Base-by-base conservation (phyloP, 2,797 vertebrate genomes). In the Sebastes iracundus region DNA sequence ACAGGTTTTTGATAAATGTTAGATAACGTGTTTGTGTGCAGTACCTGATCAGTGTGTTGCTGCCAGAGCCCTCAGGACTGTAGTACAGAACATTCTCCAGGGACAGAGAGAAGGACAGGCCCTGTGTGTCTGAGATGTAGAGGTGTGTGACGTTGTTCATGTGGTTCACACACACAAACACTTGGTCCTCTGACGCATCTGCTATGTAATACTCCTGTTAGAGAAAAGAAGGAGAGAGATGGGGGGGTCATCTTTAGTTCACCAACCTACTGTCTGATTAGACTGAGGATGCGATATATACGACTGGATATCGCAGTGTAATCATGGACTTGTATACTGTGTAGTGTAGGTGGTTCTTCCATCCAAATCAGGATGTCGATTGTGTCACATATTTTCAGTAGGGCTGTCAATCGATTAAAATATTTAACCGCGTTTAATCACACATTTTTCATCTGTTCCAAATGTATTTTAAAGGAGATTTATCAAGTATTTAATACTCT, bases 161-260 rank as follows among this genome's bases (percentile, higher is more conserved):
- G 20, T 99, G 97, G 89, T 97, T 98, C 91, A 99, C 98, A 0
- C 98, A 99, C 76, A 98, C 99, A 20, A 99, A 99, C 91, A 99
- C 99, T 85, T 99, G 98, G 85, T 99, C 99, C 92, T 99, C 99
- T 0, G 97, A 99, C 2, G 98, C 98, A 0, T 99, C 99, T 0
- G 97, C 97, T 0, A 99, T 96, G 78, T 99, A 99, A 90, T 97
- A 99, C 72, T 99, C 98, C 98, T 99, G 93, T 65, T 33, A 49
- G 25, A 49, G 23, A 2, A 14, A 23, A 42, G 1, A 4, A 5
- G 11, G 2, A 22, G 12, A 42, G 52, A 22, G 49, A 25, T 11
- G 46, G 23, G 25, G 38, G 16, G 35, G 20, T 33, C 56, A 67
- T 35, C 25, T 7, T 49, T 8, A 67, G 65, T 3, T 70, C 67